Conservation (phyloP, 1,140 invertebrate species). For the Leptoteleia sp. region DNA sequence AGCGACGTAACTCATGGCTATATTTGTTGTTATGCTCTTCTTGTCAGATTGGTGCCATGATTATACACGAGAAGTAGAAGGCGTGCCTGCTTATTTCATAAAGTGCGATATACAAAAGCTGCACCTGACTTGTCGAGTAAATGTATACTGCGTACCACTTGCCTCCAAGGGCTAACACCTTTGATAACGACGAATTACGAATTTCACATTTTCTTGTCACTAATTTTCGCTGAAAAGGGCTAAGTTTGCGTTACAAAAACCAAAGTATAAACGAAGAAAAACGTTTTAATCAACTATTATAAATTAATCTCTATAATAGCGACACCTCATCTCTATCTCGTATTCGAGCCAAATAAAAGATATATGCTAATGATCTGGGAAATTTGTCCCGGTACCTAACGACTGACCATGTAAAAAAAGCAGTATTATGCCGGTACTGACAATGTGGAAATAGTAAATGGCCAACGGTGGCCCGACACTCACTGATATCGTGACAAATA, state of each 20-base stretch:
- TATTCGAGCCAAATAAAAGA: slow-evolving; percentile 42
- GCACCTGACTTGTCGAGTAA: slow-evolving; percentile 56
- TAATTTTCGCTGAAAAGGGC: no score
- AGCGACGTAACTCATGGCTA: slow-evolving; percentile 45
- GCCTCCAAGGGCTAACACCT: slow-evolving; percentile 50
- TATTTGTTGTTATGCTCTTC: slow-evolving; percentile 56
- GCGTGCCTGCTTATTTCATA: slow-evolving; percentile 55
- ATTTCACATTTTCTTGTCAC: no score
- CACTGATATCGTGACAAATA: no score
- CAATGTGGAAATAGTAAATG: no score
- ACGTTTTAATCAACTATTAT: slow-evolving; percentile 51
- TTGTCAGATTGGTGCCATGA: slow-evolving; percentile 59
- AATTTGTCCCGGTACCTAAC: slow-evolving; percentile 10
- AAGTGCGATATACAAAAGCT: slow-evolving; percentile 51
- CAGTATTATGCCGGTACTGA: no score
- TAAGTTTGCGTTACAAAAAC: no score
- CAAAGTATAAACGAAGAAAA: no score
- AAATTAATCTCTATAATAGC: slow-evolving; percentile 61
- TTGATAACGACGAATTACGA: slow-evolving; percentile 36
- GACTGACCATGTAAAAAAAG: no score
- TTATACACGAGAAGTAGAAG: slow-evolving; percentile 52
- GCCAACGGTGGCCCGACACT: no score
- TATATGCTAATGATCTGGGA: slow-evolving; percentile 37
- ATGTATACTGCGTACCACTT: slow-evolving; percentile 19
- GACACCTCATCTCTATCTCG: slow-evolving; percentile 48